Conservation (phyloP, 2,113 vertebrate genomes). For the Cyanoliseus patagonus region DNA sequence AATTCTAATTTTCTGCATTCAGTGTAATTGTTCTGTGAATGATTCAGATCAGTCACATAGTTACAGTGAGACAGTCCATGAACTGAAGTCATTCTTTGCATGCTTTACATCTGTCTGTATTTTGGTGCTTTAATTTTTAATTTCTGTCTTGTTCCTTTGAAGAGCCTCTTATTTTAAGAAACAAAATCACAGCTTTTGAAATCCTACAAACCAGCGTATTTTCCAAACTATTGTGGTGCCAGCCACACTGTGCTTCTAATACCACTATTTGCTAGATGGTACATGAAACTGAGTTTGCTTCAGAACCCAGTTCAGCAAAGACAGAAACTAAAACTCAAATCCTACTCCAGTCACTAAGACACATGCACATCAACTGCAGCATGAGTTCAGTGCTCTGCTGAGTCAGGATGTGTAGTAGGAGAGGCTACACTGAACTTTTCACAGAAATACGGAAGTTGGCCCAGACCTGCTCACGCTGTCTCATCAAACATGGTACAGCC, state of each 20-base stretch:
- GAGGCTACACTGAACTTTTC: background rate
- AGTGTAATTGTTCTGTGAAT: constrained; percentile 74
- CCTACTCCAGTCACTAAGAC: background rate
- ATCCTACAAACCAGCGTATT: background rate
- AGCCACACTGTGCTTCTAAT: background rate
- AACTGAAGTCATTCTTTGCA: background rate
- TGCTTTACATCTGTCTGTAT: background rate
- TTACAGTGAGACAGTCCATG: background rate
- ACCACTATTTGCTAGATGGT: background rate
- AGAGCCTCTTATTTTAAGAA: background rate
- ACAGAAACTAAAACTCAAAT: background rate
- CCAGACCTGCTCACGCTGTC: background rate
- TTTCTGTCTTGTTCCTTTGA: background rate
- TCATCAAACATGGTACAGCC: background rate
- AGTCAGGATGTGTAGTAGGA: background rate
- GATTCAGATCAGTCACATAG: background rate
- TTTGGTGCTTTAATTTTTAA: background rate
- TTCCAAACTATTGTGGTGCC: background rate
- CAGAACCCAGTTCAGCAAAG: background rate
- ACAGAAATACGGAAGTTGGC: background rate
- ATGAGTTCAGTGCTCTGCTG: background rate
- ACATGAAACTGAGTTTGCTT: background rate
- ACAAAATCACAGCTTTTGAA: background rate
- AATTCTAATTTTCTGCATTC: constrained; percentile 80
- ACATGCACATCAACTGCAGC: background rate